Conservation (phyloP, 2,888 invertebrate species). For the Hemistola chrysoprasaria region DNA sequence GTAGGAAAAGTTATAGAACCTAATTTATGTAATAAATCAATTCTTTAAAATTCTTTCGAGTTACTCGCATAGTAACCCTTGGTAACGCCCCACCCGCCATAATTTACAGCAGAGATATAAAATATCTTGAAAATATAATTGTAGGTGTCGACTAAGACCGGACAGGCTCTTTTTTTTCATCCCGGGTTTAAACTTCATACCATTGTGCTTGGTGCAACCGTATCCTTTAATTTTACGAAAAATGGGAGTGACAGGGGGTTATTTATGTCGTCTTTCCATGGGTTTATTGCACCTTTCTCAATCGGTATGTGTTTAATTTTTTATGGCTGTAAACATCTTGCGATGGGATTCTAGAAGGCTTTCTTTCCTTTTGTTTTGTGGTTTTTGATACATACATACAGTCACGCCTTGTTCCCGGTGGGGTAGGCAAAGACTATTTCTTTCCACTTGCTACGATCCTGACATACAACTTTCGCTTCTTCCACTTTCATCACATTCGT, state of each 20-base stretch:
- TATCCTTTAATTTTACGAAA: constrained; percentile 19
- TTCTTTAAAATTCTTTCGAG: constrained; percentile 8
- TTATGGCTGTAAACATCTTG: too few species aligned
- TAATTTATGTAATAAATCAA: background rate
- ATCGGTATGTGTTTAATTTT: background rate
- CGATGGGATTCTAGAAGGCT: too few species aligned
- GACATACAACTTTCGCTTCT: too few species aligned
- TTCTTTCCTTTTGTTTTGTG: too few species aligned
- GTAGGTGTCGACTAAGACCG: constrained; percentile 45
- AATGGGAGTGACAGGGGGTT: constrained; percentile 12
- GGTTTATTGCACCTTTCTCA: background rate
- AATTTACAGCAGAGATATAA: constrained; percentile 54
- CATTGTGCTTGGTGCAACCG: constrained; percentile 1
- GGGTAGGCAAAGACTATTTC: too few species aligned
- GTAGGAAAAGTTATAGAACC: too few species aligned
- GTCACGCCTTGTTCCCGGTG: too few species aligned
- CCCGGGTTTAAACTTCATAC: background rate
- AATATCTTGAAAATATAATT: constrained; percentile 64
- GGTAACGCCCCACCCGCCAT: constrained; percentile 28
- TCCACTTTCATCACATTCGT: too few species aligned
- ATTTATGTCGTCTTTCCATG: constrained; percentile 8
- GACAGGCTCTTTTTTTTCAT: constrained; percentile 16
- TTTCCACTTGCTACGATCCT: too few species aligned
- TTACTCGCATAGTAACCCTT: background rate
- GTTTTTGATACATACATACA: too few species aligned